These are phyloP conservation scores for Zootermopsis nevadensis DNA, from an alignment of 2,888 invertebrate species.

Conservation along the genomic window DNA sequence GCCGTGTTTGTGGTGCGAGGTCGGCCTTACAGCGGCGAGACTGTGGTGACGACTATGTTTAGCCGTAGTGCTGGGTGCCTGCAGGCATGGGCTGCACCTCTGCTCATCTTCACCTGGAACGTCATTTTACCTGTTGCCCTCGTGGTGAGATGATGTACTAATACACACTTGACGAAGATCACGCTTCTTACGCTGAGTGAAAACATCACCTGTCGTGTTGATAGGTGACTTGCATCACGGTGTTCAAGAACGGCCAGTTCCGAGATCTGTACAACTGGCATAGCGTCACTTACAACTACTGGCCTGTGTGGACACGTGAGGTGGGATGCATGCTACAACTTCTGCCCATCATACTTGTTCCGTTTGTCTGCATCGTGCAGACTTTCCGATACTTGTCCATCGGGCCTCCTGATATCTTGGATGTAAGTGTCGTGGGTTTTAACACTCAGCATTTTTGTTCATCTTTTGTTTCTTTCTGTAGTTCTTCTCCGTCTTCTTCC, in stretches of 20 bases:
- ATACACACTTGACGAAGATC: background rate
- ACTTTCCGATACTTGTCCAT: constrained; percentile 79
- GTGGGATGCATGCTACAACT: constrained; percentile 85
- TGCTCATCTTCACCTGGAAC: constrained; percentile 89
- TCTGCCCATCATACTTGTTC: constrained; percentile 79
- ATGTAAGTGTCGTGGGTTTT: constrained; percentile 71
- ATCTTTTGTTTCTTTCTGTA: too few relatives aligned
- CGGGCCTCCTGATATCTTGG: constrained; percentile 88
- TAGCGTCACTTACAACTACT: constrained; percentile 74
- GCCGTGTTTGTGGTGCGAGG: constrained; percentile 90
- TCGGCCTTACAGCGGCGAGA: constrained; percentile 85
- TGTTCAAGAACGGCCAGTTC: constrained; percentile 77
- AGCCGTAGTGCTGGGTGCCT: constrained; percentile 63
- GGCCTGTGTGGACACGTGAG: constrained; percentile 84
- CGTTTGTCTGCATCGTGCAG: constrained; percentile 77
- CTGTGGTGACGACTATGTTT: constrained; percentile 72
- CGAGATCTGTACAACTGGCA: constrained; percentile 76
- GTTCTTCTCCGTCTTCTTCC: too few relatives aligned
- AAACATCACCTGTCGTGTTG: background rate
- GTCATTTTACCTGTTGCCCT: constrained; percentile 85
- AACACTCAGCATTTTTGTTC: too few relatives aligned
- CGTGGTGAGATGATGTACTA: constrained; percentile 69
- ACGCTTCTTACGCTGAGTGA: background rate
- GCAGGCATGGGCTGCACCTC: constrained; percentile 72
- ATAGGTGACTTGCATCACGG: constrained; percentile 74